These are phyloP conservation scores for Chrysopilus asiliformis DNA, from an alignment of 2,888 invertebrate genomes.

Conservation along the genomic window DNA sequence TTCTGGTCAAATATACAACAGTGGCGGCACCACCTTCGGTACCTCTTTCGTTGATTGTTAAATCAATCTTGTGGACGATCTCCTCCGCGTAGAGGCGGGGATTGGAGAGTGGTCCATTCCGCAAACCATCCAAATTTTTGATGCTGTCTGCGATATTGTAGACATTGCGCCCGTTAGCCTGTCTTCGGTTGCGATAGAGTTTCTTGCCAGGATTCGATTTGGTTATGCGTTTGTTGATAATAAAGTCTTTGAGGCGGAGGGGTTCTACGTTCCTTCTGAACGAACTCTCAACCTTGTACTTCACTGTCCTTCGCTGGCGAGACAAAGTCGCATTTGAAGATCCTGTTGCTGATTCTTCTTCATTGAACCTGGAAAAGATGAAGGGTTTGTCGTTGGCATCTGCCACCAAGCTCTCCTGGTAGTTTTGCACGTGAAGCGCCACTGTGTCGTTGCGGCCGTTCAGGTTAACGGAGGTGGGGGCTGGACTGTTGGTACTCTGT, in stretches of 20 bases:
- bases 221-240: conserved; percentile 22
- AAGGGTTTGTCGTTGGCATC: neutral
- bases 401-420: no score
- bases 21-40: conserved; percentile 54
- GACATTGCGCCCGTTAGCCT: neutral
- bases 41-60: conserved; percentile 47
- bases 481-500: no score
- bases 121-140: conserved; percentile 15
- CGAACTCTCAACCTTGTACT: conserved; percentile 20
- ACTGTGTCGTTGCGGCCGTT: neutral
- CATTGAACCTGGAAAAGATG: neutral
- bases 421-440: neutral
- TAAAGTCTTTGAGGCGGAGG: conserved; percentile 19
- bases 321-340: no score
- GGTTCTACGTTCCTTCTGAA: conserved; percentile 12
- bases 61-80: conserved; percentile 47
- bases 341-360: neutral
- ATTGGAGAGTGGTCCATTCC: conserved; percentile 16
- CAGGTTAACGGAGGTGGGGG: no score
- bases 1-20: conserved; percentile 39
- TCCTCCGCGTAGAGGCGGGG: conserved; percentile 43
- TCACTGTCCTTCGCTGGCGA: conserved; percentile 15
- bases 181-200: conserved; percentile 10
- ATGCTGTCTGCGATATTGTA: conserved; percentile 7
- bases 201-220: conserved; percentile 21